phyloP scores from a whole-genome alignment of 2,113 vertebrate genomes.

The Meriones unguiculatus region DNA sequence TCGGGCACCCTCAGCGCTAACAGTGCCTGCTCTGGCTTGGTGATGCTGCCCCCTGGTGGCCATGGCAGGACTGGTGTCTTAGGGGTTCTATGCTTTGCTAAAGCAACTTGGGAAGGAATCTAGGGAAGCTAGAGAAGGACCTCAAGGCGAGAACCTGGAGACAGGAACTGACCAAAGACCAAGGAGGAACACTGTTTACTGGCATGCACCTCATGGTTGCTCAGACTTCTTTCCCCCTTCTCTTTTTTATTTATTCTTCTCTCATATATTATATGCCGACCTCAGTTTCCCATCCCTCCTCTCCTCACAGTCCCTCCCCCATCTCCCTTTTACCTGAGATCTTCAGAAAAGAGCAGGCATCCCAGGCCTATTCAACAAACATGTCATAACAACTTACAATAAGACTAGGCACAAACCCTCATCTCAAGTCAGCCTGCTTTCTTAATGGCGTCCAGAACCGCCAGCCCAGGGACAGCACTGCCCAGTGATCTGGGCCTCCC shows the following conservation, averaged over 20 bases:
- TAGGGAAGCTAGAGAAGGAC: neutral
- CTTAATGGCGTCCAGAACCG: too few relatives aligned
- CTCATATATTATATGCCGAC: neutral
- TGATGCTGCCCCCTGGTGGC: slow-evolving; percentile 36
- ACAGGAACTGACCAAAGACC: neutral
- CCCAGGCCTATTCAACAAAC: neutral
- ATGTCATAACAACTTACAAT: neutral
- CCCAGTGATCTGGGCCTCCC: neutral
- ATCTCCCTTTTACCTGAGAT: neutral
- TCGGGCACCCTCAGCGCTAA: too few relatives aligned
- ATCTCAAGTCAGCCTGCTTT: neutral
- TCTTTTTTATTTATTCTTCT: neutral
- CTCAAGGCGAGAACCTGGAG: neutral
- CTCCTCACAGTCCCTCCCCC: neutral
- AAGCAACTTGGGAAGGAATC: neutral
- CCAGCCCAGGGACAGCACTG: neutral
- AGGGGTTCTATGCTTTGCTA: neutral
- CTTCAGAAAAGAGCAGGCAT: neutral
- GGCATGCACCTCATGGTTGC: neutral
- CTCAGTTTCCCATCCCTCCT: neutral
- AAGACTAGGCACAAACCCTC: neutral
- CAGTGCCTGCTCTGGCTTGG: neutral
- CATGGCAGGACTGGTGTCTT: neutral
- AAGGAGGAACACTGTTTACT: neutral
- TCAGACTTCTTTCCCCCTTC: neutral